Evolutionary conservation across 2,113 vertebrate species (phyloP).

Genomic region (Struthio camelus): DNA sequence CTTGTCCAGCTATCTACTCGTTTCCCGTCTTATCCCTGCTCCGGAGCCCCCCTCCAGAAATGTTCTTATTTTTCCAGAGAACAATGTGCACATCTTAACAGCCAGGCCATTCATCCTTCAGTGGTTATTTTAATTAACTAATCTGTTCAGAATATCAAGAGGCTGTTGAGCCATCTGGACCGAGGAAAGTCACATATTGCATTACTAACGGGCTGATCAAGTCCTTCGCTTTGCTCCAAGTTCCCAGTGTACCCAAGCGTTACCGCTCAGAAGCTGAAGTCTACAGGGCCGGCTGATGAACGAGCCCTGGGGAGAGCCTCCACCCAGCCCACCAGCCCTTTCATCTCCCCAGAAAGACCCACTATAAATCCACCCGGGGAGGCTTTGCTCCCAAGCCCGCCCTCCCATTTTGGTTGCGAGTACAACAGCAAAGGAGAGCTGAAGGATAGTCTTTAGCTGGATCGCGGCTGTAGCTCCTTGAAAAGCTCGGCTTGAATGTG

Average conservation of each 20-base stretch:
- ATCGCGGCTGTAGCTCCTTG: background rate
- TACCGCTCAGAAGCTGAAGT: background rate
- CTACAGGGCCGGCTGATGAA: background rate
- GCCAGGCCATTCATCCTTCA: background rate
- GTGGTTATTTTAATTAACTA: slow-evolving; percentile 28
- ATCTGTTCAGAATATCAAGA: background rate
- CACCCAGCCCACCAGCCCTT: rapidly evolving
- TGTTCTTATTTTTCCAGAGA: background rate
- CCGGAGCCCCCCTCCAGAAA: background rate
- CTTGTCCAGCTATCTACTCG: background rate
- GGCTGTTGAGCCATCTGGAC: background rate
- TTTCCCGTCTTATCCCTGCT: background rate
- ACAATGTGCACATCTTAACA: background rate
- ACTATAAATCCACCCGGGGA: too few species aligned
- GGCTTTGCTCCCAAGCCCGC: background rate
- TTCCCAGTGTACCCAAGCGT: background rate
- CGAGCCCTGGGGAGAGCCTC: rapidly evolving
- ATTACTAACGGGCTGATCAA: background rate
- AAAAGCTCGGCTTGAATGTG: rapidly evolving
- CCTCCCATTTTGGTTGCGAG: background rate
- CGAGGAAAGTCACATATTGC: background rate
- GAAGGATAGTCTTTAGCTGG: background rate
- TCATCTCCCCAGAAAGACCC: background rate
- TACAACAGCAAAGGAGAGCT: background rate
- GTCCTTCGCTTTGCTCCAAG: background rate